Base-by-base conservation (phyloP, 1,140 invertebrate species). In the Plutomurus gul region DNA sequence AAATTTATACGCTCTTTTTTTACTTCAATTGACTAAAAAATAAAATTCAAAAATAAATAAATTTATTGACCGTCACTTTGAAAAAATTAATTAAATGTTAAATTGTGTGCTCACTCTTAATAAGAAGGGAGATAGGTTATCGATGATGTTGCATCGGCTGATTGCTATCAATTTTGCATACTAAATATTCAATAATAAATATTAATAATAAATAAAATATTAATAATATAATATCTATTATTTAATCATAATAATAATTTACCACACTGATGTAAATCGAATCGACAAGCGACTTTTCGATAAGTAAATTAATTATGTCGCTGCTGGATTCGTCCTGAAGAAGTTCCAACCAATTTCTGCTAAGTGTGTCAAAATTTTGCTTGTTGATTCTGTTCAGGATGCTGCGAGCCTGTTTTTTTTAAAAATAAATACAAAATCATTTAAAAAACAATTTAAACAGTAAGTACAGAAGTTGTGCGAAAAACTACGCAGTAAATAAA, bases 311-410 rank as follows among this genome's bases (percentile, higher is more conserved):
- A 7, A 65, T n/a, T 6, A 65, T 65, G 16, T 65, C 56, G 11
- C 36, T 33, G 16, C 56, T 10, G 1, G 27, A 30, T 7, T 65
- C 56, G 6, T 65, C 56, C 30, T 65, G 11, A 4, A 65, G 56
- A 6, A 65, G 27, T 65, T 65, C 56, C 4, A 65, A n/a, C 56
- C 56, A 65, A 65, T 65, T 65, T 65, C 56, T 65, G n/a, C 56
- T 65, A 1, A 65, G 56, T 7, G 25, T 65, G 16, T 65, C 56
- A 36, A 65, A 65, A 65, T 65, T 65, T 36, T 65, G 56, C n/a
- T 33, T 36, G 27, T 65, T 65, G 4, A 65, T 65, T 36, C 56
- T 11, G 5, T 65, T 65, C 11, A 65, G 16, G 27, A 65, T 65
- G 27, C 56, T 65, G 2, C 56, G 11, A 4, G 56, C 56, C 56